Percentiles rank a stretch among this genome's conserved stretches.
Conservation (phyloP, 2,797 vertebrate genomes). For the Sebastes ruberrimus region DNA sequence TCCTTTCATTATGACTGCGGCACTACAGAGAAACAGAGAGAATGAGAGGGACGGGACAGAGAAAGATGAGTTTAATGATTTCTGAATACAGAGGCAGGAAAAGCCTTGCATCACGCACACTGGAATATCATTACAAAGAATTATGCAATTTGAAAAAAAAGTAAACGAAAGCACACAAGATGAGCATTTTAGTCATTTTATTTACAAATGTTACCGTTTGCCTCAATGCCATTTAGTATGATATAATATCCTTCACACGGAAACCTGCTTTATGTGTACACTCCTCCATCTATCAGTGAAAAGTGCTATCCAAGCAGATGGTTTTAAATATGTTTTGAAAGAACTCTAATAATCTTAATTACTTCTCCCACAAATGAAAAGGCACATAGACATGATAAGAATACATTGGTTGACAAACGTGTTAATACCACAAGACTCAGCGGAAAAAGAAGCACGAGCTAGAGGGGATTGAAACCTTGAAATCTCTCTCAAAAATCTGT, state of each 20-base stretch:
- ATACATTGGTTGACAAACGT: conserved; percentile 40
- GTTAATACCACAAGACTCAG: conserved; percentile 53
- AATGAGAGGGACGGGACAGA: conserved; percentile 30
- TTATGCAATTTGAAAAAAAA: conserved; percentile 11
- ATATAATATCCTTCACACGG: conserved; percentile 38
- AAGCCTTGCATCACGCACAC: conserved; percentile 41
- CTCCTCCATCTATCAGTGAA: conserved; percentile 54
- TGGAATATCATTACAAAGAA: conserved; percentile 32
- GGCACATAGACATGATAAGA: conserved; percentile 68
- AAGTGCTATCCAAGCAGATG: conserved; percentile 61
- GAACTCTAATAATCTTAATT: conserved; percentile 61
- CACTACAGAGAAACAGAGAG: conserved; percentile 43
- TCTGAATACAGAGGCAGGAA: conserved; percentile 52
- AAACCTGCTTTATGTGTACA: conserved; percentile 42
- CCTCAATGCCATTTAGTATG: conserved; percentile 49
- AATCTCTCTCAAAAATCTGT: conserved; percentile 26
- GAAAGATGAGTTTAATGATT: conserved; percentile 57
- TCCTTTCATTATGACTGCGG: conserved; percentile 69
- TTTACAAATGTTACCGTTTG: conserved; percentile 81
- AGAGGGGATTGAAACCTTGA: conserved; percentile 43
- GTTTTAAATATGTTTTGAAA: conserved; percentile 72
- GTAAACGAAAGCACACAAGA: background rate
- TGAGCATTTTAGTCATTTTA: conserved; percentile 75
- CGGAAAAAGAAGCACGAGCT: conserved; percentile 46
- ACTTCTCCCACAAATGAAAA: conserved; percentile 72